Conservation (phyloP, 2,888 invertebrate genomes). For the Brenthis hecate region DNA sequence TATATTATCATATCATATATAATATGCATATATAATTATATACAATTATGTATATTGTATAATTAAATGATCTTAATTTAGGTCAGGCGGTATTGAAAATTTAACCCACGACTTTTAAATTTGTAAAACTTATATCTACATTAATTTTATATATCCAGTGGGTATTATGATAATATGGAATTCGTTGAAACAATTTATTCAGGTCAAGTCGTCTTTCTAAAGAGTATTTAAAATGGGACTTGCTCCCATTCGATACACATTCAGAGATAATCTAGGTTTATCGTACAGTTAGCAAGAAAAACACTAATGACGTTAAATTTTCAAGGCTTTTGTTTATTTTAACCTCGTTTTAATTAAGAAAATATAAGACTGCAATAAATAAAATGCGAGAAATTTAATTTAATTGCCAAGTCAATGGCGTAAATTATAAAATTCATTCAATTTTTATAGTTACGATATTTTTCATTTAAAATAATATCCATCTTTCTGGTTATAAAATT, state of each 20-base stretch:
- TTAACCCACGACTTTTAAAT: not conserved
- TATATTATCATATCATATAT: too few species aligned
- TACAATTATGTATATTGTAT: too few species aligned
- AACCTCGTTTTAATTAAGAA: slow-evolving; percentile 15
- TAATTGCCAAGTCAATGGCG: too few species aligned
- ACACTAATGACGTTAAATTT: not conserved
- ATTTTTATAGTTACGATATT: too few species aligned
- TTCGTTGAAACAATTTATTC: slow-evolving; percentile 39
- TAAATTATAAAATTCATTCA: too few species aligned
- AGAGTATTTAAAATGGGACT: slow-evolving; percentile 46
- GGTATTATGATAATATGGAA: slow-evolving; percentile 26
- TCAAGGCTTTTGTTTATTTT: slow-evolving; percentile 5
- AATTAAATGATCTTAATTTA: not conserved
- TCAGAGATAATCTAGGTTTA: slow-evolving; percentile 36
- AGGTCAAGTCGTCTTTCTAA: slow-evolving; percentile 50
- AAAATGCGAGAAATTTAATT: not conserved
- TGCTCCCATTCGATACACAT: slow-evolving; percentile 44
- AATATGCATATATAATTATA: not conserved
- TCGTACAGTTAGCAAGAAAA: slow-evolving; percentile 34
- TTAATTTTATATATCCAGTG: slow-evolving; percentile 37
- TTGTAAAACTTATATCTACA: not conserved
- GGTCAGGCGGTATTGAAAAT: not conserved
- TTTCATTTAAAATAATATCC: too few species aligned
- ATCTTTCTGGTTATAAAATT: not conserved
- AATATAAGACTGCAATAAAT: not conserved